Evolutionary conservation across 2,888 invertebrate species (phyloP).

Genomic region (Orchestes rusci): DNA sequence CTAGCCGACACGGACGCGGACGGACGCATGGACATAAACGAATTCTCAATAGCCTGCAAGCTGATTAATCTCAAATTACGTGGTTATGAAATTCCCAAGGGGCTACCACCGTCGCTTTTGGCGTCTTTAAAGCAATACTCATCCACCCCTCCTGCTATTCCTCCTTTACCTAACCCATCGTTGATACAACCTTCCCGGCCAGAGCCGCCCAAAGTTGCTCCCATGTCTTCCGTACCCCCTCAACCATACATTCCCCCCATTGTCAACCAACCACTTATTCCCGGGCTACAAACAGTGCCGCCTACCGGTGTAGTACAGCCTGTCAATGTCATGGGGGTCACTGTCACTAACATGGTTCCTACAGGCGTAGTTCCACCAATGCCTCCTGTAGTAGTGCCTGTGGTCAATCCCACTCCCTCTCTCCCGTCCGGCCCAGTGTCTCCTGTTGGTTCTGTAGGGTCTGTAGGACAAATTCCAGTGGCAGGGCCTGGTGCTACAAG

Average conservation of each 20-base stretch:
- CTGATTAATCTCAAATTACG: conserved; percentile 85
- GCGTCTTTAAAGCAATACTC: conserved; percentile 53
- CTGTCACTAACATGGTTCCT: conserved; percentile 42
- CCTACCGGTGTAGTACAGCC: conserved; percentile 25
- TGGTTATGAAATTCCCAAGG: conserved; percentile 83
- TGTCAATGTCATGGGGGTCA: conserved; percentile 26
- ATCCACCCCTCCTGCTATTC: conserved; percentile 36
- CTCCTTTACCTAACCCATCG: conserved; percentile 37
- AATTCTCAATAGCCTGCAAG: conserved; percentile 98
- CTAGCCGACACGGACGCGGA: conserved; percentile 94
- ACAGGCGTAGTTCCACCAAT: conserved; percentile 49
- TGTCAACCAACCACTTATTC: conserved; percentile 10
- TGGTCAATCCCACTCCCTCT: conserved; percentile 5
- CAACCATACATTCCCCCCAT: neutral
- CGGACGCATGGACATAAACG: conserved; percentile 92
- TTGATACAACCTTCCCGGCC: conserved; percentile 39
- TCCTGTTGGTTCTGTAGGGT: conserved; percentile 23
- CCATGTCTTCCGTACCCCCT: conserved; percentile 35
- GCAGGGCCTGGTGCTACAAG: conserved; percentile 38
- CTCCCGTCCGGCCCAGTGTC: conserved; percentile 19
- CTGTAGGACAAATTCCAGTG: conserved; percentile 8
- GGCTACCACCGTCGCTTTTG: conserved; percentile 69
- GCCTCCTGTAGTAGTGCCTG: conserved; percentile 27
- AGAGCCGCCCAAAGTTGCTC: conserved; percentile 40
- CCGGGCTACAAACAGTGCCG: conserved; percentile 6